phyloP scores from a whole-genome alignment of 2,888 invertebrate species.

The Hydraecia micacea region DNA sequence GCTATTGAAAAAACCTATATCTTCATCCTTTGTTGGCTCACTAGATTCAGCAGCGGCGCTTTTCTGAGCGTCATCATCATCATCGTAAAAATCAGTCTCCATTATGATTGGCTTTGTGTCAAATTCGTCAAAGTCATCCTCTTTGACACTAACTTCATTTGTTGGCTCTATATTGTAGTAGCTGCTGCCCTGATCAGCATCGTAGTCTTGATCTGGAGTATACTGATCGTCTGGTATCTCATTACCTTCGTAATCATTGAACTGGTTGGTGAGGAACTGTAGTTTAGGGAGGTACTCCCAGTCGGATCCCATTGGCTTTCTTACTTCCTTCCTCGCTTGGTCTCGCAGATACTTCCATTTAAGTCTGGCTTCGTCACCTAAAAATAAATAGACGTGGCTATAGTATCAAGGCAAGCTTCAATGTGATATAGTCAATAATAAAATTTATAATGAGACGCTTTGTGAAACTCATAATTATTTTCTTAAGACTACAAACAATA shows the following conservation, averaged over 20 bases:
- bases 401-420: neutral
- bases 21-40: slow-evolving; percentile 83
- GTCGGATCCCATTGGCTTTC: slow-evolving; percentile 84
- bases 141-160: slow-evolving; percentile 74
- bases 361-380: slow-evolving; percentile 86
- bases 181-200: slow-evolving; percentile 77
- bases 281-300: slow-evolving; percentile 86
- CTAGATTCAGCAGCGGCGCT: slow-evolving; percentile 67
- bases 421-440: neutral
- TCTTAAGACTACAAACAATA: neutral
- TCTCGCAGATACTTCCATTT: slow-evolving; percentile 88
- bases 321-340: slow-evolving; percentile 85
- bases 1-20: slow-evolving; percentile 87
- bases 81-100: slow-evolving; percentile 88
- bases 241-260: slow-evolving; percentile 84
- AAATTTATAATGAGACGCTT: neutral
- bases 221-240: slow-evolving; percentile 76
- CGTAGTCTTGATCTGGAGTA: slow-evolving; percentile 76
- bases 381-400: neutral
- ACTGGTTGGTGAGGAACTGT: slow-evolving; percentile 85
- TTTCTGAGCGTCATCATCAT: slow-evolving; percentile 83
- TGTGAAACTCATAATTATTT: neutral
- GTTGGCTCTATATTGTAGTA: slow-evolving; percentile 77
- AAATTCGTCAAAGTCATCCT: slow-evolving; percentile 88
- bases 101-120: slow-evolving; percentile 87